Evolutionary conservation across 2,113 vertebrate genomes (phyloP), one percentile per base, ranked within the genome.

Genomic region (Leucosticte australis): DNA sequence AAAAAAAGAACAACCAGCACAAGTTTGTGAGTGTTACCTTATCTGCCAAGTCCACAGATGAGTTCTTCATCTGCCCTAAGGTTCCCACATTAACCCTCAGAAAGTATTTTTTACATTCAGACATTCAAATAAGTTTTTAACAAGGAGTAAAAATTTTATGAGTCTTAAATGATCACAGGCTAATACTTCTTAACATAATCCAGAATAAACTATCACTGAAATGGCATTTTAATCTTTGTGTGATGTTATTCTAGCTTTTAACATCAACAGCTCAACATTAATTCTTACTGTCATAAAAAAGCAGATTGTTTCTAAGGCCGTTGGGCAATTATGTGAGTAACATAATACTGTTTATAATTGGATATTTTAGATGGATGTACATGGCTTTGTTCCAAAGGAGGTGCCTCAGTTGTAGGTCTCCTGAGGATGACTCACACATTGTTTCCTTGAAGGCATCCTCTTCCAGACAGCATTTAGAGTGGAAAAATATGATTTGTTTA

Each of bases 351-450:
- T 79, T 94, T 85, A 95, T 65, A 92, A 88, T 16, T 92, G 63
- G 55, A 35, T 87, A 68, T 90, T 94, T 91, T 50, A 87, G 69
- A 63, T 90, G 63, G 46, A 77, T 79, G 42, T 65, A 76, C 39
- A 77, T 50, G 69, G 80, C 70, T 85, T 75, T 62, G 17, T 92
- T 95, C 88, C 95, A 95, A 95, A 95, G 92, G 92, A 96, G 74
- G 30, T 83, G 84, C 71, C 91, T 86, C 59, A 50, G 11, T 4
- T 70, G 52, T 73, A 90, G 10, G 7, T 95, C 84, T 95, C 89
- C 68, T 84, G 76, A 86, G 92, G 31, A 92, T 96, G 96, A 96
- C 71, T 96, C 95, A 96, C 31, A 46, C 62, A 63, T 46, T 78
- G 30, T 91, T 92, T 95, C 79, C 84, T 90, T 91, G 71, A 87